These are phyloP conservation scores for Pinna nobilis DNA, from an alignment of 1,140 invertebrate genomes.

Conservation along the genomic window DNA sequence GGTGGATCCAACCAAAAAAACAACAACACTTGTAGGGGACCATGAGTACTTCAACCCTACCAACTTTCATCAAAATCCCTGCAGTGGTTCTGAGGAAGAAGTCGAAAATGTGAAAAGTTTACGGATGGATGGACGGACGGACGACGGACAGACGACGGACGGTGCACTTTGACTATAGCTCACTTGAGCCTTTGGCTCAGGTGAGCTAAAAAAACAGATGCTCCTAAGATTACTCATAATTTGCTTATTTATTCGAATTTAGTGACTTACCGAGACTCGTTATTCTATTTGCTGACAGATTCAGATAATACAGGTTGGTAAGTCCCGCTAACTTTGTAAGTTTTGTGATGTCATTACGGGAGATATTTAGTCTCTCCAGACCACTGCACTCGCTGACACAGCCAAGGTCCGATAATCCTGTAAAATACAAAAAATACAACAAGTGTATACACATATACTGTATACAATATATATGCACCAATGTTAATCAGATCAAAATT, in stretches of 20 bases:
- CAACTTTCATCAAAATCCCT: too few species aligned
- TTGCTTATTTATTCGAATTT: background rate
- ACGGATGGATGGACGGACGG: too few species aligned
- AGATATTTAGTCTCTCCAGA: slow-evolving; percentile 64
- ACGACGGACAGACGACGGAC: too few species aligned
- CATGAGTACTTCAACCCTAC: too few species aligned
- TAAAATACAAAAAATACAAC: background rate
- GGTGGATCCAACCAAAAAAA: too few species aligned
- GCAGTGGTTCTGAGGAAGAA: too few species aligned
- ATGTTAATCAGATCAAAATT: background rate
- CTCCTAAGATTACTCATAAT: background rate
- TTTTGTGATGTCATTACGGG: slow-evolving; percentile 61
- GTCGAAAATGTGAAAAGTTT: too few species aligned
- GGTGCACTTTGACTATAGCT: too few species aligned
- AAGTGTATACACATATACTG: background rate
- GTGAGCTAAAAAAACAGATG: background rate
- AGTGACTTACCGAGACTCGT: slow-evolving; percentile 58
- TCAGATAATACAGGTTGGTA: slow-evolving; percentile 53
- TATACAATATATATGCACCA: background rate
- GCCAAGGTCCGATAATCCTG: slow-evolving; percentile 65
- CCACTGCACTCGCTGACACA: slow-evolving; percentile 64
- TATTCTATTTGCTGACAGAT: slow-evolving; percentile 67
- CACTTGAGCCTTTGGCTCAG: too few species aligned
- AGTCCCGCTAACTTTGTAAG: slow-evolving; percentile 64
- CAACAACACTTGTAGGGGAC: too few species aligned